Conservation (phyloP, 2,888 invertebrate species). For the Anoplius nigerrimus region DNA sequence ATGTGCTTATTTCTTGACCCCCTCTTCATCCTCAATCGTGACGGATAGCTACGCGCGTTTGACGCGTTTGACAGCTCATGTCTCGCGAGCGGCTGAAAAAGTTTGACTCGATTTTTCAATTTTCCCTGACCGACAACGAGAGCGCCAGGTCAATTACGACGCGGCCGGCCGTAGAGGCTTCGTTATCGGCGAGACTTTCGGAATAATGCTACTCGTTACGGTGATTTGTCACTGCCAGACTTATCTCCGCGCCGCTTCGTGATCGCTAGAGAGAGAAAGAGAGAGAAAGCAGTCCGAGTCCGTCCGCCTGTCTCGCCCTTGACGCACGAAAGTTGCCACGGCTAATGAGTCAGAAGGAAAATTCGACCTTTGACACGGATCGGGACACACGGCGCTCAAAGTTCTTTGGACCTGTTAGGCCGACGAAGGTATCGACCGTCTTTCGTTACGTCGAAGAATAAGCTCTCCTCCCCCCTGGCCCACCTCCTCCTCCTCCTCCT, state of each 20-base stretch:
- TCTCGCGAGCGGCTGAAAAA: conserved; percentile 21
- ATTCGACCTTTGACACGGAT: no score
- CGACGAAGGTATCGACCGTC: no score
- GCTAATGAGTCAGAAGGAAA: conserved; percentile 20
- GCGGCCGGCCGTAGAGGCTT: background rate
- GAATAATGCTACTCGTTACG: conserved; percentile 19
- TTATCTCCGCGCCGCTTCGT: conserved; percentile 25
- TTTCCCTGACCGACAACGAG: conserved; percentile 19
- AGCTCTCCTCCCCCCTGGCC: no score
- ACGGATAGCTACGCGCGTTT: conserved; percentile 19
- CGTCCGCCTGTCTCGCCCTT: conserved; percentile 18
- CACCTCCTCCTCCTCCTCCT: no score
- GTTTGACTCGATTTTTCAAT: conserved; percentile 33
- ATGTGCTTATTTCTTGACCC: no score
- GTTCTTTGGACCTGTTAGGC: no score
- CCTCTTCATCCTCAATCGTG: no score
- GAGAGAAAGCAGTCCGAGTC: no score
- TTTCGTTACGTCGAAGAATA: no score
- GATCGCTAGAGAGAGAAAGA: conserved; percentile 28
- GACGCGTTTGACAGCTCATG: conserved; percentile 52
- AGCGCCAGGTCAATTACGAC: conserved; percentile 28
- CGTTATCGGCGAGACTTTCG: conserved; percentile 19
- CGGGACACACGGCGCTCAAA: no score
- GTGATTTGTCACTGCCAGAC: conserved; percentile 26
- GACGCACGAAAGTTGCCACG: conserved; percentile 24